Evolutionary conservation across 2,888 invertebrate genomes (phyloP), one percentile per base, ranked within the genome.

Genomic region (Bombyx huttoni): DNA sequence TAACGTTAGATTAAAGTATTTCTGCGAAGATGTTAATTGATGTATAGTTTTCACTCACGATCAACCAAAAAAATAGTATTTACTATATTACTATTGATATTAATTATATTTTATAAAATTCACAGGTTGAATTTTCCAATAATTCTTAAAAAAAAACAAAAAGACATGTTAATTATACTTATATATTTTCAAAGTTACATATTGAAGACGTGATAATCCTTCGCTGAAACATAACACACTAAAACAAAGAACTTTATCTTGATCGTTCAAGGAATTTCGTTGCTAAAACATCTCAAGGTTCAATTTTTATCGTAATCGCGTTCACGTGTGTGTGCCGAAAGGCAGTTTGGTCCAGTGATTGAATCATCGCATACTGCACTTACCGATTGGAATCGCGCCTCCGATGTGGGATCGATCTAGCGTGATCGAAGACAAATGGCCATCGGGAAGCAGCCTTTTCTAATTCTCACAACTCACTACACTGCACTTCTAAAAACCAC

Each of bases 331-430:
- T 40, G 7, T 7, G 7, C 8, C 40, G 7, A 40, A 40, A 10
- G 2, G 40, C 24, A 24, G 24, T 24, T 24, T 24, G 24, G 24
- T 24, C 24, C 24, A 24, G 3, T 24, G 24, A 24, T 24, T 24
- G 24, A 51, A 60, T 60, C 58, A 62, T 61, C 56, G 54, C 56
- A 58, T 54, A 53, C 60, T 72, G 72, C 70, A 81, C 81, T 81
- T 67, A 81, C 81, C 63, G 63, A 73, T 56, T 68, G 65, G 64
- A 70, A 64, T 59, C 63, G 70, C 73, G 74, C 73, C 72, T 75
- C 63, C 64, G 67, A 57, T 68, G 70, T 73, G 68, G 75, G 79
- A 81, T 84, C 84, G 84, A 85, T 85, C 69, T 78, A 85, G 83
- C 81, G 70, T 64, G 64, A 67, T 69, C 71, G 73, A 66, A 68